Percentiles rank a stretch among this genome's conserved stretches.
phyloP scores from a whole-genome alignment of 2,888 invertebrate genomes.

The Drosophila barbarae region DNA sequence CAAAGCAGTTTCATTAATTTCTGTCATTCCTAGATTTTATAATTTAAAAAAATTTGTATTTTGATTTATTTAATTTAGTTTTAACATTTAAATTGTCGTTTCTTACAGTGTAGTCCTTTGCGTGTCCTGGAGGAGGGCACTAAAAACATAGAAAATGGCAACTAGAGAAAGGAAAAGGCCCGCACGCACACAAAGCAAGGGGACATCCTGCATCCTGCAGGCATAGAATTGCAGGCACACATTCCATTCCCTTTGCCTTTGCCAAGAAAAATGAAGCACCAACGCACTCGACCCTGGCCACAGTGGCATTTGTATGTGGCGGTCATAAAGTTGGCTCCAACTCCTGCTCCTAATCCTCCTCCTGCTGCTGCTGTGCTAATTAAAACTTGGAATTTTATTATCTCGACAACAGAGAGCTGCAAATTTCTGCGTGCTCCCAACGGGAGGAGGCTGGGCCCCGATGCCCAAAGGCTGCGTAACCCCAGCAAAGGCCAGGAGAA shows the following conservation, averaged over 20 bases:
- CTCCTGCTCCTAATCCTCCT: background rate
- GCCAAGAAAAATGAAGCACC: background rate
- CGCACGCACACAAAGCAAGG: conserved; percentile 11
- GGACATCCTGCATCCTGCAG: conserved; percentile 14
- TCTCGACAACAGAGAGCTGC: conserved; percentile 15
- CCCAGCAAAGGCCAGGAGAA: background rate
- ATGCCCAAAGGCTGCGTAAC: conserved; percentile 5
- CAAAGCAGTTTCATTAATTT: too few relatives aligned
- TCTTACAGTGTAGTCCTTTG: background rate
- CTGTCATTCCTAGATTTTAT: too few relatives aligned
- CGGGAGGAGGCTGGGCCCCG: background rate
- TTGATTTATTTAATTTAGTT: background rate
- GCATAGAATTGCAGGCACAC: conserved; percentile 4
- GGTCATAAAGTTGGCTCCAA: conserved; percentile 15
- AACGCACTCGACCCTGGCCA: background rate
- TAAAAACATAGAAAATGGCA: background rate
- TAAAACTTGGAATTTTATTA: conserved; percentile 24
- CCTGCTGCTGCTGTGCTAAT: conserved; percentile 1
- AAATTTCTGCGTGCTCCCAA: conserved; percentile 19
- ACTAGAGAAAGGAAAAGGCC: background rate
- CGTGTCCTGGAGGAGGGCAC: conserved; percentile 11
- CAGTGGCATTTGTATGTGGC: conserved; percentile 9
- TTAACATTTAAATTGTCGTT: background rate
- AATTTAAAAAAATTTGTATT: background rate
- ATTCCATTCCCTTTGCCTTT: background rate